Base-by-base conservation (phyloP, 2,888 invertebrate species). In the Mayetiola destructor region DNA sequence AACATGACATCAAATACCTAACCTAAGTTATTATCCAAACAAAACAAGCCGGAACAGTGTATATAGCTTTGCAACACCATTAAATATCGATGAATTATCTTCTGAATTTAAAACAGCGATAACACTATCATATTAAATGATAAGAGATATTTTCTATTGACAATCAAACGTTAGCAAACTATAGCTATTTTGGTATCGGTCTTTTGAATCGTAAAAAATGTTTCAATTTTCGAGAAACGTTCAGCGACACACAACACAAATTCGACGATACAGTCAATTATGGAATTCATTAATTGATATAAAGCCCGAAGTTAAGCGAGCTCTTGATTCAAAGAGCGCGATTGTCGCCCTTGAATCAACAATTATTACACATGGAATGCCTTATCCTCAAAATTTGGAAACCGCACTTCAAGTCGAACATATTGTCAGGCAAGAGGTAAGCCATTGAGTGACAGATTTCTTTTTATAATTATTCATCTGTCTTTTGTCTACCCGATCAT, bases 281-380 rank as follows among this genome's bases (percentile, higher is more conserved):
- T 18, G 16, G 10, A 55, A 32, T 55, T 40, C 48, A 48, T 16
- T 67, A n/a, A 67, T 72, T 56, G 70, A 75, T 59, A 72, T 77
- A 59, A 78, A 78, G 57, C 77, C 80, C 32, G 81, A 84, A 66
- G 84, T 94, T 56, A 68, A 67, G 57, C 67, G 74, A 56, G 90
- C 89, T 8, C 71, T 88, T 62, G 69, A 73, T 56, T 71, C 75
- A 53, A 73, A 75, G 29, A 73, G 76, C 61, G 88, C 95, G 9
- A 78, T 97, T 59, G 93, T 99, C 18, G 95, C 96, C 2, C 75
- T 99, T 62, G 99, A 99, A 76, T 94, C 95, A 8, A 93, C 99
- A 1, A 94, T 99, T 61, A 90, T 99, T 60, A 42, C 42, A 14
- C 56, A 99, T 74, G 99, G 99, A 40, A 91, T 99, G 89, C 95